A percentile compares a stretch with the other conserved stretches of the same genome.
Evolutionary conservation across 2,797 vertebrate species (phyloP).

Genomic region (Netta rufina): DNA sequence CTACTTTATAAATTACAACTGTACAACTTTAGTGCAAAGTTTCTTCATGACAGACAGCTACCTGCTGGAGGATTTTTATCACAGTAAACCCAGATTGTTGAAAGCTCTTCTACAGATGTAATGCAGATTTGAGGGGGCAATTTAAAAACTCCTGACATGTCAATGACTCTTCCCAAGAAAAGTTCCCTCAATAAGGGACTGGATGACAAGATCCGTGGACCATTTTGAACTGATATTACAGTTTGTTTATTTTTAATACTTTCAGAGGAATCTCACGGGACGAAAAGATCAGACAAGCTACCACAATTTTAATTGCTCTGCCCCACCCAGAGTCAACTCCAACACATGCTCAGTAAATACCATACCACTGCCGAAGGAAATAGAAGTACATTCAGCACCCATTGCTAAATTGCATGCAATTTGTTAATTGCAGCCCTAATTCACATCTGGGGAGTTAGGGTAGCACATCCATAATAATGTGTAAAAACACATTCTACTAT

Average conservation of each 20-base stretch:
- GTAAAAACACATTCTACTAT: not conserved
- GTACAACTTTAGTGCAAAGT: not conserved
- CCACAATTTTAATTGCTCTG: slow-evolving; percentile 36
- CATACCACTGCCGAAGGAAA: slow-evolving; percentile 40
- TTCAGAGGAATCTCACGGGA: slow-evolving; percentile 57
- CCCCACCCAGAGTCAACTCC: slow-evolving; percentile 35
- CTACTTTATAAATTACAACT: not conserved
- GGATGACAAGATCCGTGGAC: slow-evolving; percentile 57
- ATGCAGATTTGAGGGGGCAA: slow-evolving; percentile 12
- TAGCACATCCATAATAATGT: not conserved
- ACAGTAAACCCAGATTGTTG: not conserved
- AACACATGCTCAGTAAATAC: slow-evolving; percentile 45
- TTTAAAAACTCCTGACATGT: slow-evolving; percentile 66
- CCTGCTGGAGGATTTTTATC: not conserved
- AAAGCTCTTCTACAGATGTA: slow-evolving; percentile 46
- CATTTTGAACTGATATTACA: slow-evolving; percentile 57
- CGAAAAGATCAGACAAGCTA: slow-evolving; percentile 40
- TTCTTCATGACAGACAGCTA: not conserved
- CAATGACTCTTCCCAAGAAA: slow-evolving; percentile 62
- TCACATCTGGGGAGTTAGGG: not conserved
- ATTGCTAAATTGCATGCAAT: not conserved
- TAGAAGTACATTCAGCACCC: not conserved
- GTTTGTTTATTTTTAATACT: slow-evolving; percentile 48
- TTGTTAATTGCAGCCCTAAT: not conserved
- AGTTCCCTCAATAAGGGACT: slow-evolving; percentile 41